A percentile compares a stretch with the other conserved stretches of the same genome.
Conservation (phyloP, 2,888 invertebrate genomes). For the Lasioglossum malachurum region DNA sequence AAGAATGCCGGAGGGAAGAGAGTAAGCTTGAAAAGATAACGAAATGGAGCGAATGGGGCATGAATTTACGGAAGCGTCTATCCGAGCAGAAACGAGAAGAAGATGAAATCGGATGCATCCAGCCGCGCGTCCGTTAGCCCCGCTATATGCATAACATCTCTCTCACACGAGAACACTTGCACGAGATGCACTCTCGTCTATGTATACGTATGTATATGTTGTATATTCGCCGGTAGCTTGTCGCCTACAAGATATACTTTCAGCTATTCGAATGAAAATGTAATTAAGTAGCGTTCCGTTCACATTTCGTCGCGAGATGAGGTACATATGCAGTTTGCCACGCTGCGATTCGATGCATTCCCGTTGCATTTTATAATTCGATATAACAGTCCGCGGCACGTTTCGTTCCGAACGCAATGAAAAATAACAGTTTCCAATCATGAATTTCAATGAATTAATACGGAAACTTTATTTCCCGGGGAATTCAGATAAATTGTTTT, state of each 20-base stretch:
- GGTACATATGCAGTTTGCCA: background rate
- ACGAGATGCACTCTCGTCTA: conserved; percentile 15
- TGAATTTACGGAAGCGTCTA: conserved; percentile 54
- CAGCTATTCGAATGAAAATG: conserved; percentile 12
- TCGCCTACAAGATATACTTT: background rate
- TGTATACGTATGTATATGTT: background rate
- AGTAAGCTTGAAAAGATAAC: conserved; percentile 40
- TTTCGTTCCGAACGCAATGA: background rate
- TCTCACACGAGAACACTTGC: conserved; percentile 5
- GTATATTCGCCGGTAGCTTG: conserved; percentile 8
- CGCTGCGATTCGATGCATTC: background rate
- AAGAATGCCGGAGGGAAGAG: background rate
- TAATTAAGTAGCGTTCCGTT: conserved; percentile 7
- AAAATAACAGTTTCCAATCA: background rate
- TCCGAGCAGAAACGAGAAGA: conserved; percentile 51
- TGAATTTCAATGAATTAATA: background rate
- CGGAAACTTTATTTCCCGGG: background rate
- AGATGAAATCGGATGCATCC: conserved; percentile 52
- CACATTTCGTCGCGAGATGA: background rate
- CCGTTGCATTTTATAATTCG: background rate
- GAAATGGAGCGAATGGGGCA: conserved; percentile 54
- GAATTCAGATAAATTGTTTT: background rate
- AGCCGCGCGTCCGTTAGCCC: conserved; percentile 36
- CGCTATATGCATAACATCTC: conserved; percentile 30
- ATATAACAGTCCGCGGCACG: background rate